Evolutionary conservation across 2,888 invertebrate species (phyloP), one percentile per base, ranked within the genome.

Genomic region (Congeria kusceri): DNA sequence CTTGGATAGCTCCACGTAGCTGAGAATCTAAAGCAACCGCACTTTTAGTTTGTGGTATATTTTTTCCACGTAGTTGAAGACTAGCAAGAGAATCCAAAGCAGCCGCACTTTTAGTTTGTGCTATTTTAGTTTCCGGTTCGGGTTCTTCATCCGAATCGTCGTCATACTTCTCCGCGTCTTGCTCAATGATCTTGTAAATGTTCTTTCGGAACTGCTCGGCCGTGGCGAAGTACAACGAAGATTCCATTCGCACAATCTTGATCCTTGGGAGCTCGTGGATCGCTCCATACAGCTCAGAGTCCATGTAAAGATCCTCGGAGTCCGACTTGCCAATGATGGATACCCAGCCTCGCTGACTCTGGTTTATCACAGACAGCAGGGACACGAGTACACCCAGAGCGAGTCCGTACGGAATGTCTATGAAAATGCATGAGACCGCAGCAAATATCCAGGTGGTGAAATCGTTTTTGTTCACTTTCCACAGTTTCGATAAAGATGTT

Each of bases 391-490:
- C 86, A 0, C 92, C 92, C 15, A 90, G 79, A 0, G 80, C 81
- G 5, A 92, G 86, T 7, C 92, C 92, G 59, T 88, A 79, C 49
- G 88, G 87, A 74, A 92, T 89, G 76, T 91, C 91, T n/a, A 92
- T 72, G 56, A 92, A 84, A 13, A 89, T 87, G 15, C 88, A 88
- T 25, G 77, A 57, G 20, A 86, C 27, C 59, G 71, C 77, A 23
- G 81, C 74, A 13, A 85, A 53, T 3, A 91, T 32, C 89, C 90
- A 92, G 7, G 88, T 89, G 13, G 95, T 87, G 0, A 96, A 97
- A 91, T 98, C 98, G 87, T 96, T 93, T 88, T 95, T 95, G 84
- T 96, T 97, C 27, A 96, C 93, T 87, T 94, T 95, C 96, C 96
- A 97, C 84, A 97, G 95, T 84, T 95, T 95, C 23, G 94, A 92